Evolutionary conservation across 2,797 vertebrate genomes (phyloP).

Genomic region (Salmo trutta): DNA sequence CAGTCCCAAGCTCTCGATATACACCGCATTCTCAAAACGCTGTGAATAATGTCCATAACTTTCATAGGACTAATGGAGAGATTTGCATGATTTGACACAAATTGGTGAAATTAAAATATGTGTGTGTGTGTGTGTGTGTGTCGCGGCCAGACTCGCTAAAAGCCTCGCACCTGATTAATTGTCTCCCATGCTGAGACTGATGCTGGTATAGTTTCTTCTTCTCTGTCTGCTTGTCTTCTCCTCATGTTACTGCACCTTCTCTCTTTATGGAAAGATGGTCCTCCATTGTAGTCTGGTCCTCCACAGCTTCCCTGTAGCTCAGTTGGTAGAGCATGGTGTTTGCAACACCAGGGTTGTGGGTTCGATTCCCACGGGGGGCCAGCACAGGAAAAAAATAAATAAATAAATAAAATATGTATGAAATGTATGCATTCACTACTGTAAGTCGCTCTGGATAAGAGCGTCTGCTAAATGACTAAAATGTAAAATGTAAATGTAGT

Average conservation of each 20-base stretch:
- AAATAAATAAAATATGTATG: too few relatives aligned
- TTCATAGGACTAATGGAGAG: conserved; percentile 17
- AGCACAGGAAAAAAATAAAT: too few relatives aligned
- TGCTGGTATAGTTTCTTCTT: conserved; percentile 24
- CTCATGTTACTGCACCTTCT: not conserved
- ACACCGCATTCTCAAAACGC: conserved; percentile 46
- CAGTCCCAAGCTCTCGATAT: not conserved
- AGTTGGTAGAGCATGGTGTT: too few relatives aligned
- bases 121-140: conserved; percentile 47
- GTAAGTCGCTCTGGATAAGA: too few relatives aligned
- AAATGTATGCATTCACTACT: too few relatives aligned
- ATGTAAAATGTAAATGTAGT: too few relatives aligned
- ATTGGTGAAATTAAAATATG: not conserved
- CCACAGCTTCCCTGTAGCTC: too few relatives aligned
- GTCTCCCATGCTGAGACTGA: conserved; percentile 82
- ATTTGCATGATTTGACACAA: not conserved
- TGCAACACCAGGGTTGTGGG: too few relatives aligned
- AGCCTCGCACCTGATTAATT: conserved; percentile 87
- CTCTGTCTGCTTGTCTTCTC: not conserved
- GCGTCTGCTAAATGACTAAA: too few relatives aligned
- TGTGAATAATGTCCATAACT: conserved; percentile 45
- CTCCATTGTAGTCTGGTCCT: not conserved
- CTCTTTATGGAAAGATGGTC: not conserved
- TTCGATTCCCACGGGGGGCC: too few relatives aligned
- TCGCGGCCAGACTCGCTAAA: conserved; percentile 84